Conservation (phyloP, 2,797 vertebrate genomes). For the Glossophaga mutica region DNA sequence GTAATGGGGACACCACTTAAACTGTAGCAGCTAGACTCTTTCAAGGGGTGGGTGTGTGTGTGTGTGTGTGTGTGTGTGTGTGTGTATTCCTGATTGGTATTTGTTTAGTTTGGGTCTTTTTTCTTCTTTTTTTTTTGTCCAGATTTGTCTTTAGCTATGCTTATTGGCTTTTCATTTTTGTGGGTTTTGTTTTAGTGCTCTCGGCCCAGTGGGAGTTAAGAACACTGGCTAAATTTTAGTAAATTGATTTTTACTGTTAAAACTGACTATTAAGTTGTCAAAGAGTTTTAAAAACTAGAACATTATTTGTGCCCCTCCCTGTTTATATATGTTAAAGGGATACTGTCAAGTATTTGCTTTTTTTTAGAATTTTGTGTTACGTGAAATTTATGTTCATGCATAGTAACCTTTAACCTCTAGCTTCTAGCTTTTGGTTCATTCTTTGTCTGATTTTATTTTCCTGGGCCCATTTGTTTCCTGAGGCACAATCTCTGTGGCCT, state of each 20-base stretch:
- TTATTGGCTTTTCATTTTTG: not conserved
- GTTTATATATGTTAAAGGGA: slow-evolving; percentile 70
- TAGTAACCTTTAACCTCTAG: slow-evolving; percentile 2
- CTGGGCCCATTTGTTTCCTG: slow-evolving; percentile 54
- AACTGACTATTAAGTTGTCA: slow-evolving; percentile 39
- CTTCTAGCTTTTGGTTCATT: not conserved
- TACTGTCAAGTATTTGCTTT: slow-evolving; percentile 55
- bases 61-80: not conserved
- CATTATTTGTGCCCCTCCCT: slow-evolving; percentile 56
- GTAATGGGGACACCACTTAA: not conserved
- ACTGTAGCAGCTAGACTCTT: not conserved
- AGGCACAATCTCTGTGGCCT: not conserved
- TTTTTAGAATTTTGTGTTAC: slow-evolving; percentile 56
- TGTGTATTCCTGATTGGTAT: not conserved
- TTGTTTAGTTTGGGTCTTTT: not conserved
- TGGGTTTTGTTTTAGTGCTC: slow-evolving; percentile 4
- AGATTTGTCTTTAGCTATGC: slow-evolving; percentile 20
- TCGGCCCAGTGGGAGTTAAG: slow-evolving; percentile 27
- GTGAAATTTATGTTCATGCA: slow-evolving; percentile 45
- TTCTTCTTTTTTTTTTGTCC: not conserved
- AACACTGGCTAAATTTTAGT: slow-evolving; percentile 51
- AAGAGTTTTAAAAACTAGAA: slow-evolving; percentile 61
- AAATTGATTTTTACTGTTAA: slow-evolving; percentile 41
- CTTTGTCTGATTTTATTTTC: slow-evolving; percentile 37
- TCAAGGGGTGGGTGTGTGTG: not conserved